phyloP scores from a whole-genome alignment of 2,888 invertebrate species.

The Mycalesis mineus region DNA sequence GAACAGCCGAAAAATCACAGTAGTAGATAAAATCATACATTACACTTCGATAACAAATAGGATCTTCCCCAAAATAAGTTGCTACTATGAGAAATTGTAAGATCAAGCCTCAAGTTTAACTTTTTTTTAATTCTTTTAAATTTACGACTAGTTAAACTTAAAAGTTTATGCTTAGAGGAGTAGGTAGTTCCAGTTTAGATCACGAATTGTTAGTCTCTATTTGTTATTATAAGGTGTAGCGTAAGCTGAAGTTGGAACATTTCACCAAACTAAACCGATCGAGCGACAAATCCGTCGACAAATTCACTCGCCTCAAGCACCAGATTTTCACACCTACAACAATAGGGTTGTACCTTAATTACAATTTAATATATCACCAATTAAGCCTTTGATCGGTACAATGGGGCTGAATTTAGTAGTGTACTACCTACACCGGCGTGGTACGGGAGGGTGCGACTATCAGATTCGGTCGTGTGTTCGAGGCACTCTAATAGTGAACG shows the following conservation, averaged over 20 bases:
- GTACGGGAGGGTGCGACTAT: constrained; percentile 26
- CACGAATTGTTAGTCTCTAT: no score
- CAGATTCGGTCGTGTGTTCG: constrained; percentile 33
- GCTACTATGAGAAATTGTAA: no score
- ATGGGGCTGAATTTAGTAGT: constrained; percentile 46
- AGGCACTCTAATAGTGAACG: constrained; percentile 38
- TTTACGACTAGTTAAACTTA: no score
- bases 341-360: constrained; percentile 68
- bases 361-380: constrained; percentile 76
- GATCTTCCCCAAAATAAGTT: no score
- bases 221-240: no score
- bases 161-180: no score
- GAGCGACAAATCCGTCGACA: constrained; percentile 37
- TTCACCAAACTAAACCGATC: constrained; percentile 22
- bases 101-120: no score
- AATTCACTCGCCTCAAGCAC: constrained; percentile 40
- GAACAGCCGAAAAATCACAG: no score
- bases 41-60: no score
- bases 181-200: no score
- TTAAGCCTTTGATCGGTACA: constrained; percentile 68
- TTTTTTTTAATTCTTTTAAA: no score
- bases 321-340: constrained; percentile 61
- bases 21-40: no score
- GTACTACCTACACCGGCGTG: constrained; percentile 27
- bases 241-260: neutral